A percentile compares a stretch with the other conserved stretches of the same genome.
These are phyloP conservation scores for Catotricha subobsoleta DNA, from an alignment of 2,888 invertebrate genomes.

Conservation along the genomic window DNA sequence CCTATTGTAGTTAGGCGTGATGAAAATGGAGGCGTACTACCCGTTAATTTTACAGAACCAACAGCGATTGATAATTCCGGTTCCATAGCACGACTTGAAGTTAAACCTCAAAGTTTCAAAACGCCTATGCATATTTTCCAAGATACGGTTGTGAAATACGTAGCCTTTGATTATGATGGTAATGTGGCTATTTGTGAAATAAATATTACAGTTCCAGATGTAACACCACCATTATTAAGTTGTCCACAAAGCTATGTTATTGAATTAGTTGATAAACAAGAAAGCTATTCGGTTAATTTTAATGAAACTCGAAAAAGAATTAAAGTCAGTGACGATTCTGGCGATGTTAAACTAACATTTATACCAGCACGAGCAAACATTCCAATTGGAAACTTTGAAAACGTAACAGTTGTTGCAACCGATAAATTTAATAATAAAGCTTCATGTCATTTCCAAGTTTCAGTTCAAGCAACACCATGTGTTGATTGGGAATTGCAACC, in stretches of 20 bases:
- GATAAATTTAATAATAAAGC: constrained; percentile 80
- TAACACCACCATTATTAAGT: constrained; percentile 71
- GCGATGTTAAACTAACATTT: constrained; percentile 67
- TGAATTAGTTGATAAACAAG: constrained; percentile 75
- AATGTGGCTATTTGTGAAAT: constrained; percentile 96
- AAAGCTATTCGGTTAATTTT: constrained; percentile 78
- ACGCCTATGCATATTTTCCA: constrained; percentile 77
- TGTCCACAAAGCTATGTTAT: constrained; percentile 91
- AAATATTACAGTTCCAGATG: constrained; percentile 85
- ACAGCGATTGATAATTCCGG: constrained; percentile 91
- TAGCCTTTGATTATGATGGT: constrained; percentile 93
- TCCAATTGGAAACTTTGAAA: constrained; percentile 72
- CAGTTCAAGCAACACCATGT: constrained; percentile 83
- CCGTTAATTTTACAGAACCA: constrained; percentile 86
- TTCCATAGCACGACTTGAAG: constrained; percentile 79
- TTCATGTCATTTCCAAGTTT: constrained; percentile 81
- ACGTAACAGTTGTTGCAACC: constrained; percentile 75
- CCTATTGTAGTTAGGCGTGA: constrained; percentile 80
- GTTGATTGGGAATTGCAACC: constrained; percentile 86
- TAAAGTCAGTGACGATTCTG: constrained; percentile 74
- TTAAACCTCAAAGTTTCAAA: constrained; percentile 78
- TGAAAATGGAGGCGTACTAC: constrained; percentile 70
- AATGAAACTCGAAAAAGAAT: constrained; percentile 73
- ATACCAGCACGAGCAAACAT: constrained; percentile 71
- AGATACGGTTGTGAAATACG: constrained; percentile 83